These are phyloP conservation scores for Proterorhinus semilunaris DNA, from an alignment of 2,113 vertebrate species.

Conservation along the genomic window DNA sequence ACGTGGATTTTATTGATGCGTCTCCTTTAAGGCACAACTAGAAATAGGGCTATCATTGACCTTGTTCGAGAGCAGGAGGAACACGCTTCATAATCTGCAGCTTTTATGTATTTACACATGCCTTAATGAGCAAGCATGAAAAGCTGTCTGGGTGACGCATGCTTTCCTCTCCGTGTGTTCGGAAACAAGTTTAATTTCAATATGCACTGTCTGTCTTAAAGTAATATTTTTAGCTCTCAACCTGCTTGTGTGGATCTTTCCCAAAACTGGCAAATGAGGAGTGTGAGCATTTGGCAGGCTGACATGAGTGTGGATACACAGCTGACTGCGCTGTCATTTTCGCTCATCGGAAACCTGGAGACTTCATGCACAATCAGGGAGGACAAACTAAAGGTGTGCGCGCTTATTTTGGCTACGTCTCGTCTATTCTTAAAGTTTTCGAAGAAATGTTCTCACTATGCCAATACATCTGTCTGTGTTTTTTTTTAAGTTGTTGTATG, in stretches of 20 bases:
- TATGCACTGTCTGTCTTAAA: slow-evolving; percentile 5
- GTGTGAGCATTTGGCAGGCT: slow-evolving; percentile 63
- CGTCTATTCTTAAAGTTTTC: not conserved
- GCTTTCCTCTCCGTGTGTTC: slow-evolving; percentile 12
- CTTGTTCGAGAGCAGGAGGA: slow-evolving; percentile 54
- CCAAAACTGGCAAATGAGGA: slow-evolving; percentile 51
- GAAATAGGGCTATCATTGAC: slow-evolving; percentile 54
- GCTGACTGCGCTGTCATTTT: slow-evolving; percentile 64
- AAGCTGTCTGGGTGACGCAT: slow-evolving; percentile 30
- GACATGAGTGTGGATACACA: slow-evolving; percentile 49
- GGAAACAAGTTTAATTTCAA: slow-evolving; percentile 20
- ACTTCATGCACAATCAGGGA: slow-evolving; percentile 35
- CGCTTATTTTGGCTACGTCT: slow-evolving; percentile 12
- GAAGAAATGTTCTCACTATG: not conserved
- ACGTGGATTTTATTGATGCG: too few relatives aligned
- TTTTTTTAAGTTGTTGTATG: too few relatives aligned
- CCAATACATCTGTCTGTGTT: too few relatives aligned
- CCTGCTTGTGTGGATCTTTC: slow-evolving; percentile 48
- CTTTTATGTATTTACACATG: slow-evolving; percentile 40
- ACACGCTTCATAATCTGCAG: slow-evolving; percentile 27
- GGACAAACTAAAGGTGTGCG: slow-evolving; percentile 41
- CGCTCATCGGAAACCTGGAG: slow-evolving; percentile 49
- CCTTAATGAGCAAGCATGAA: slow-evolving; percentile 36
- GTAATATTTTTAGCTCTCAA: slow-evolving; percentile 38
- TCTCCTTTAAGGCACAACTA: slow-evolving; percentile 43